A percentile compares a stretch with the other conserved stretches of the same genome.
These are phyloP conservation scores for Nibea coibor DNA, from an alignment of 2,113 vertebrate species.

Conservation along the genomic window DNA sequence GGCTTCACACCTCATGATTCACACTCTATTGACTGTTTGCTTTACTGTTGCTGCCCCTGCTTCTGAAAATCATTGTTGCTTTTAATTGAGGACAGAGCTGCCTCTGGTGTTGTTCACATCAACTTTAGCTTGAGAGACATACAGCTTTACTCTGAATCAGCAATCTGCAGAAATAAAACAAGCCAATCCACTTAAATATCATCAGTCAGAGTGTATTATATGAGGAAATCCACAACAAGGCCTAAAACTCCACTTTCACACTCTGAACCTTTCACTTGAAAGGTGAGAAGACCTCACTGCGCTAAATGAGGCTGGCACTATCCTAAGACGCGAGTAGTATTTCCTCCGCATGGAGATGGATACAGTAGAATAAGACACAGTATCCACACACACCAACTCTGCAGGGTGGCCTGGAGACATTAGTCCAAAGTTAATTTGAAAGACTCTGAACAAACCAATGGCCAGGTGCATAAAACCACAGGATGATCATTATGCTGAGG, in stretches of 20 bases:
- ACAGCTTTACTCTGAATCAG: slow-evolving; percentile 28
- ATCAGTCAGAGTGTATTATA: slow-evolving; percentile 62
- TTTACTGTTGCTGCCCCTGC: slow-evolving; percentile 6
- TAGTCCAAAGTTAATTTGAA: slow-evolving; percentile 70
- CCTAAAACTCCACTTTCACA: slow-evolving; percentile 39
- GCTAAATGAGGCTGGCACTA: slow-evolving; percentile 50
- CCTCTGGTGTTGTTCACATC: slow-evolving; percentile 31
- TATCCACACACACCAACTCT: slow-evolving; percentile 30
- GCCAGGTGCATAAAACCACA: slow-evolving; percentile 72
- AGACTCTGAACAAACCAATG: slow-evolving; percentile 41
- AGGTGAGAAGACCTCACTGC: slow-evolving; percentile 40
- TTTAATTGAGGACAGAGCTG: background rate
- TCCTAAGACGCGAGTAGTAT: slow-evolving; percentile 43
- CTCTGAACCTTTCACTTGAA: slow-evolving; percentile 30
- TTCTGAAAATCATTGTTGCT: slow-evolving; percentile 25
- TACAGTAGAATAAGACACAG: slow-evolving; percentile 37
- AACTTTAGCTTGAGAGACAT: slow-evolving; percentile 9
- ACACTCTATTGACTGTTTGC: slow-evolving; percentile 20
- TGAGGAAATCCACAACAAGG: slow-evolving; percentile 28
- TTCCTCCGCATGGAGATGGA: slow-evolving; percentile 52
- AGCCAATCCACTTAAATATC: slow-evolving; percentile 59
- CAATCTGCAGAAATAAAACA: slow-evolving; percentile 31
- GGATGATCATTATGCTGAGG: slow-evolving; percentile 49
- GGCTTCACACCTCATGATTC: slow-evolving; percentile 10
- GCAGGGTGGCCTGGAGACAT: slow-evolving; percentile 48